Evolutionary conservation across 2,797 vertebrate genomes (phyloP), one percentile per base, ranked within the genome.

Genomic region (Channa striata): DNA sequence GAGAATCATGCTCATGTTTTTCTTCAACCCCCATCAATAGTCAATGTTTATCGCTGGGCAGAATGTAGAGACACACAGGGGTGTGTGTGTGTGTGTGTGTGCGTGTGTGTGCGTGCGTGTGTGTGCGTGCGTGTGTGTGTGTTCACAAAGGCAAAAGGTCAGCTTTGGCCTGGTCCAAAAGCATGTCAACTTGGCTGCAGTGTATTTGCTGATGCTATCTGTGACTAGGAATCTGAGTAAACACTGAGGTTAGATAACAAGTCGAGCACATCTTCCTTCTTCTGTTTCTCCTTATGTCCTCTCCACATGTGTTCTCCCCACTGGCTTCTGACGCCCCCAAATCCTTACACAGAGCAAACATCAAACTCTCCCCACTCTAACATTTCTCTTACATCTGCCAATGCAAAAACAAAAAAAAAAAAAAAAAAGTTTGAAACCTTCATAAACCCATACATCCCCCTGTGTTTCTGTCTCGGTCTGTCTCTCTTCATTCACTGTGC

Each of bases 131-230:
- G 47, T 70, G 62, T 58, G 56, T 58, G 65, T 76, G 62, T 78
- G 39, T 78, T 72, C 56, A 34, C 63, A 58, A 72, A 80, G 75
- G 77, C 67, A 80, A 81, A 78, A 83, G 90, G 84, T 89, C 77
- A 77, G 66, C 79, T 71, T 75, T 84, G 80, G 76, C 77, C 66
- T 48, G 63, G 79, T 82, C 78, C 80, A 87, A 87, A 83, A 74
- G 83, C 88, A 89, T 80, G 70, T 92, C 85, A 59, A 81, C 89
- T 81, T 83, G 71, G 59, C 50, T 50, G 4, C 68, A 72, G 86
- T 77, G 82, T 93, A 91, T 94, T 95, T 94, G 92, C 92, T 91
- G 93, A 94, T 93, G 74, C 73, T 91, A 94, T 94, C 94, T 84
- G 73, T 50, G 64, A 88, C 81, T 67, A 80, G 78, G 81, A 89